These are phyloP conservation scores for Rhopalosiphum nymphaeae DNA, from an alignment of 2,888 invertebrate genomes.

Conservation along the genomic window DNA sequence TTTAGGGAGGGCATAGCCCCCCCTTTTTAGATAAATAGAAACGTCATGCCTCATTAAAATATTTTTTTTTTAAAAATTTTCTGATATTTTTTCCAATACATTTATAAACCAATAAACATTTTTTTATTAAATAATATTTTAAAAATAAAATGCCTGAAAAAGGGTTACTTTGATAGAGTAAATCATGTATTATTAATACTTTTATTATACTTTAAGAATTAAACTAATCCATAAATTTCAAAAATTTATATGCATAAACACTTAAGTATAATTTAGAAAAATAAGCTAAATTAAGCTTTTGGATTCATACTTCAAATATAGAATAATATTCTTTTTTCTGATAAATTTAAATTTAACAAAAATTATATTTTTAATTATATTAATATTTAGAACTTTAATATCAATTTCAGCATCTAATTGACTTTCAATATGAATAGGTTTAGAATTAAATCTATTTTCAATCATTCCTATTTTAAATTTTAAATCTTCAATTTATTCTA, in stretches of 20 bases:
- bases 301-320: constrained; percentile 35
- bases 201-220: constrained; percentile 37
- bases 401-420: constrained; percentile 23
- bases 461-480: constrained; percentile 28
- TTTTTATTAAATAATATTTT: too few species aligned
- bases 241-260: constrained; percentile 28
- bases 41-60: too few species aligned
- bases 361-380: not conserved
- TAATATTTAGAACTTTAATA: constrained; percentile 19
- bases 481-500: constrained; percentile 15
- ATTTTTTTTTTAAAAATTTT: too few species aligned
- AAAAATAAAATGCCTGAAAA: constrained; percentile 29
- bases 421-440: constrained; percentile 38
- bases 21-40: too few species aligned
- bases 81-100: too few species aligned
- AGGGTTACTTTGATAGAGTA: constrained; percentile 49
- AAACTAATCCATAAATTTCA: constrained; percentile 41
- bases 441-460: constrained; percentile 31
- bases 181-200: constrained; percentile 28
- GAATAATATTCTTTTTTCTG: constrained; percentile 15
- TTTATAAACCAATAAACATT: too few species aligned
- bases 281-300: constrained; percentile 49
- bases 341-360: constrained; percentile 50
- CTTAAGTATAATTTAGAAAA: constrained; percentile 6
- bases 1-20: too few species aligned